A percentile compares a stretch with the other conserved stretches of the same genome.
Evolutionary conservation across 2,888 invertebrate species (phyloP).

Genomic region (Agrochola litura): DNA sequence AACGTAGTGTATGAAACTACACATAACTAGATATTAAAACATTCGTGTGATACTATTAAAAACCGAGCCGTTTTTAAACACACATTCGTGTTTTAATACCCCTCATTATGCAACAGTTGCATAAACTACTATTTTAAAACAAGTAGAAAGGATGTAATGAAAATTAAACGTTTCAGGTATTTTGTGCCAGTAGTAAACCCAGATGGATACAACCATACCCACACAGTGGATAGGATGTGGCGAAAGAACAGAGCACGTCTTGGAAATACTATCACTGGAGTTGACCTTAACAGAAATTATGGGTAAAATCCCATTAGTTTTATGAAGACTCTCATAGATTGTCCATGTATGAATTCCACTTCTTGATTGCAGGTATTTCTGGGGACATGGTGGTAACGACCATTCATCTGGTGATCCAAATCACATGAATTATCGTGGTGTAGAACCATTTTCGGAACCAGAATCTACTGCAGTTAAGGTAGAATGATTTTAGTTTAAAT

Average conservation of each 20-base stretch:
- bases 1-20: no score
- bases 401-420: conserved; percentile 77
- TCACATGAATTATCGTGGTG: conserved; percentile 82
- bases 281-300: conserved; percentile 96
- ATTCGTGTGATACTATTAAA: no score
- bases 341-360: not conserved
- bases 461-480: conserved; percentile 86
- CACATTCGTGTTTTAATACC: no score
- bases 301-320: conserved; percentile 81
- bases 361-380: conserved; percentile 73
- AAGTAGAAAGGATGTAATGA: not conserved
- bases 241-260: conserved; percentile 92
- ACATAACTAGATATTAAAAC: no score
- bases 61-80: no score
- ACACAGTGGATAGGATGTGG: conserved; percentile 95
- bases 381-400: conserved; percentile 74
- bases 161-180: conserved; percentile 85
- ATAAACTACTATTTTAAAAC: no score
- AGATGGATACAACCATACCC: conserved; percentile 96
- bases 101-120: no score
- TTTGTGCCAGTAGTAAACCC: conserved; percentile 94
- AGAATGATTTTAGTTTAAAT: conserved; percentile 2
- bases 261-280: conserved; percentile 91
- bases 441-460: conserved; percentile 84
- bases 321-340: not conserved